Evolutionary conservation across 2,888 invertebrate genomes (phyloP).

Genomic region (Chydorus sphaericus): DNA sequence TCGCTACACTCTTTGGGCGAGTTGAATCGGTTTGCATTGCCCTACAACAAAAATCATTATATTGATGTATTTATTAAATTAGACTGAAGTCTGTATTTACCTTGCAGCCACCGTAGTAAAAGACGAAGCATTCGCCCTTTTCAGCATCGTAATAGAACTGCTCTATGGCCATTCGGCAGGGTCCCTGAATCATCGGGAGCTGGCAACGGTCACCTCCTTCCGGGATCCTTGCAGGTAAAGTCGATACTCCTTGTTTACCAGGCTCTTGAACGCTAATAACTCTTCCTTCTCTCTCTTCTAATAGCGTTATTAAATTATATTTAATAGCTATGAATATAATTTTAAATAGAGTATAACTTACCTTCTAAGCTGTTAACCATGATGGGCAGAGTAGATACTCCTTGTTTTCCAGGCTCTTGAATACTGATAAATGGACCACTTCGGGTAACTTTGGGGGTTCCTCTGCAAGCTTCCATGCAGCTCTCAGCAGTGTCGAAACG

Average conservation of each 20-base stretch:
- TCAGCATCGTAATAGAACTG: constrained; percentile 9
- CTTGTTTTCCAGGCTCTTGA: background rate
- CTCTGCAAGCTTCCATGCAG: constrained; percentile 15
- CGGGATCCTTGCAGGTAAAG: background rate
- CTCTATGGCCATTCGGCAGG: background rate
- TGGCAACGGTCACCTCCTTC: background rate
- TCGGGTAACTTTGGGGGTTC: no score
- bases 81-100: background rate
- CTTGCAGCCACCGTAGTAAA: constrained; percentile 12
- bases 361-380: no score
- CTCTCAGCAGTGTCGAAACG: constrained; percentile 20
- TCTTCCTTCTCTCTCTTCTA: no score
- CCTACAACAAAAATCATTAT: background rate
- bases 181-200: constrained; percentile 9
- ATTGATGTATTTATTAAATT: background rate
- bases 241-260: background rate
- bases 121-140: background rate
- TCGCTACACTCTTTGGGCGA: constrained; percentile 1
- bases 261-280: no score
- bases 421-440: no score
- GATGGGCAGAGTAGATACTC: background rate
- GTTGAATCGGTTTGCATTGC: constrained; percentile 10
- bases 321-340: no score
- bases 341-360: no score
- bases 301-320: no score